phyloP scores from a whole-genome alignment of 1,140 invertebrate genomes.

The Daktulosphaira vitifoliae region DNA sequence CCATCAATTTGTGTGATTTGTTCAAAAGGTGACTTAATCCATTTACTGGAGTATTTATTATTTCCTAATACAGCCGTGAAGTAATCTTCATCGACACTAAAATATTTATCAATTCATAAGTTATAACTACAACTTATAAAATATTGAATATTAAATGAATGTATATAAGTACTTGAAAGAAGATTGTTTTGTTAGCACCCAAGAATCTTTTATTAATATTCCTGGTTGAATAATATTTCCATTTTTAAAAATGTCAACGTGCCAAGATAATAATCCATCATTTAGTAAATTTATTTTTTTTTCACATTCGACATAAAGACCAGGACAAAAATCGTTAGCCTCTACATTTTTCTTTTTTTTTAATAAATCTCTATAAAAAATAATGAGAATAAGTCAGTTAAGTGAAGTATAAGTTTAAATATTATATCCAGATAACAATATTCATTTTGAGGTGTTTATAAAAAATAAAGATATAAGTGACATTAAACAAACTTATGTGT shows the following conservation, averaged over 20 bases:
- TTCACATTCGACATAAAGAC: not conserved
- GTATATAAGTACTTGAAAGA: not conserved
- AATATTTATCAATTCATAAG: not conserved
- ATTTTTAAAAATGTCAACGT: slow-evolving; percentile 56
- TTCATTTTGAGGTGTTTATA: too few species aligned
- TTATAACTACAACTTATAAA: not conserved
- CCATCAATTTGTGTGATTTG: slow-evolving; percentile 46
- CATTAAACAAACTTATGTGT: too few species aligned
- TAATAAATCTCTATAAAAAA: too few species aligned
- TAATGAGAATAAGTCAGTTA: too few species aligned
- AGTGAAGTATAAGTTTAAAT: too few species aligned
- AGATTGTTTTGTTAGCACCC: slow-evolving; percentile 2
- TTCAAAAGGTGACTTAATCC: slow-evolving; percentile 55
- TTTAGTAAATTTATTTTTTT: not conserved
- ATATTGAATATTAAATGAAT: too few species aligned
- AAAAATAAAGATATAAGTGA: too few species aligned
- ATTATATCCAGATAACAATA: too few species aligned
- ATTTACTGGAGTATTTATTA: not conserved
- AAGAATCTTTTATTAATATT: slow-evolving; percentile 49
- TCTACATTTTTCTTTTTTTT: not conserved
- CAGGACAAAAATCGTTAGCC: not conserved
- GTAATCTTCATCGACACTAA: not conserved
- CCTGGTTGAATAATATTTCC: slow-evolving; percentile 57
- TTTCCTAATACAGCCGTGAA: slow-evolving; percentile 20
- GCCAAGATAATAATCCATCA: slow-evolving; percentile 50